A percentile compares a stretch with the other conserved stretches of the same genome.
Evolutionary conservation across 2,797 vertebrate genomes (phyloP).

Genomic region (Acomys russatus): DNA sequence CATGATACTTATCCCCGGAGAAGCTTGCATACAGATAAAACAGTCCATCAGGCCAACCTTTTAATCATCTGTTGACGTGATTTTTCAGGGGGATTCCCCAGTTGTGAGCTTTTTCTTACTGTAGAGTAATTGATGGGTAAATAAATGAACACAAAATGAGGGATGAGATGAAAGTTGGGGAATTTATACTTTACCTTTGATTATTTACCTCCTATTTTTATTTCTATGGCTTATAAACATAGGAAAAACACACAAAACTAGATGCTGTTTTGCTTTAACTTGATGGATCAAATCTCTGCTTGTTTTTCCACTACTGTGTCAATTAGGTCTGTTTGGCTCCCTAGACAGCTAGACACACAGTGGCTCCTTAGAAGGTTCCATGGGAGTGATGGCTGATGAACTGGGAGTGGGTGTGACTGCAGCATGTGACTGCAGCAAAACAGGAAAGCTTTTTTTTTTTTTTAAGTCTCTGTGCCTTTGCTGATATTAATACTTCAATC

Average conservation of each 20-base stretch:
- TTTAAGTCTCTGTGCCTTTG: not conserved
- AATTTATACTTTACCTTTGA: not conserved
- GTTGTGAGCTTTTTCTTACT: not conserved
- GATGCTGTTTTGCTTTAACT: slow-evolving; percentile 29
- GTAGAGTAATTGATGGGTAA: not conserved
- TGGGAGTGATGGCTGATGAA: not conserved
- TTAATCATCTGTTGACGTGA: not conserved
- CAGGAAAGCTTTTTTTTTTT: not conserved
- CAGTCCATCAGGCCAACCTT: not conserved
- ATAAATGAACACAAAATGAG: slow-evolving; percentile 16
- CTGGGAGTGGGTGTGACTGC: not conserved
- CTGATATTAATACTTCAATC: not conserved
- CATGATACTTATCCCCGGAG: slow-evolving; percentile 30
- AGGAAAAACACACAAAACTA: slow-evolving; percentile 27
- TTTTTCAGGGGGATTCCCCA: slow-evolving; percentile 15
- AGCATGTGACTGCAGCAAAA: not conserved
- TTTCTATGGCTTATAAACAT: not conserved
- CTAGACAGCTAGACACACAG: not conserved
- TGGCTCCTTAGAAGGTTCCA: not conserved
- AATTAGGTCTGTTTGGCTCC: slow-evolving; percentile 27
- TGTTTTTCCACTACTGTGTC: slow-evolving; percentile 57
- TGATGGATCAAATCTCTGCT: slow-evolving; percentile 17
- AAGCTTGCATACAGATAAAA: not conserved
- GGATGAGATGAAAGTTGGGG: not conserved
- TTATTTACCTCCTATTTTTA: not conserved